Evolutionary conservation across 2,888 invertebrate species (phyloP), one percentile per base, ranked within the genome.

Genomic region (Drosophila pseudotalamancana): DNA sequence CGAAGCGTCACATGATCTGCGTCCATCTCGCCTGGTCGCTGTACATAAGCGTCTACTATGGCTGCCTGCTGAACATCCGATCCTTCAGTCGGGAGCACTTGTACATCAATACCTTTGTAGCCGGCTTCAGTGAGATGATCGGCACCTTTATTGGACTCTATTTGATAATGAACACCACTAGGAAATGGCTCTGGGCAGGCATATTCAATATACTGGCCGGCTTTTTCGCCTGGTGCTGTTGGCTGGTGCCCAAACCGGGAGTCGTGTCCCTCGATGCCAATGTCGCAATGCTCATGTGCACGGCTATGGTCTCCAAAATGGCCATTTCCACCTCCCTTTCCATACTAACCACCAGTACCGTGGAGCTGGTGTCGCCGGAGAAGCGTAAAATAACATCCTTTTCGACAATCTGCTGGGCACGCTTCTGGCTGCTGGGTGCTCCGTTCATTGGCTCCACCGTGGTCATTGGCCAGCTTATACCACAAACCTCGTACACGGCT

Each of bases 21-120:
- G 91, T 91, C 4, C 91, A 91, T 68, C 65, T 91, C 23, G 85
- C 89, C 37, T 92, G 91, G 92, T 90, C 91, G 43, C 87, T 91
- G 27, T 91, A 91, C 63, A 91, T 92, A 40, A 89, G 90, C n/a
- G 89, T 91, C 54, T 92, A 92, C 78, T 92, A 92, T 61, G 92
- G 92, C 53, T 91, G 91, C 88, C 77, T 92, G 23, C 82, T 92
- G 2, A 92, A 92, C 65, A 92, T 92, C 21, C 91, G 92, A 35
- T 90, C 91, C 18, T 92, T 92, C 60, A 92, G 92, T 63, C 90
- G 92, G 6, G 90, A 91, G 27, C 91, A 92, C 72, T 81, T 92
- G 19, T 91, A 90, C 59, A 77, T 91, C 6, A 92, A 92, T 60
- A 92, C 92, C 23, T 90, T 89, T 4, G 72, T 92, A 18, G 92